Evolutionary conservation across 2,113 vertebrate genomes (phyloP).

Genomic region (Thunnus maccoyii): DNA sequence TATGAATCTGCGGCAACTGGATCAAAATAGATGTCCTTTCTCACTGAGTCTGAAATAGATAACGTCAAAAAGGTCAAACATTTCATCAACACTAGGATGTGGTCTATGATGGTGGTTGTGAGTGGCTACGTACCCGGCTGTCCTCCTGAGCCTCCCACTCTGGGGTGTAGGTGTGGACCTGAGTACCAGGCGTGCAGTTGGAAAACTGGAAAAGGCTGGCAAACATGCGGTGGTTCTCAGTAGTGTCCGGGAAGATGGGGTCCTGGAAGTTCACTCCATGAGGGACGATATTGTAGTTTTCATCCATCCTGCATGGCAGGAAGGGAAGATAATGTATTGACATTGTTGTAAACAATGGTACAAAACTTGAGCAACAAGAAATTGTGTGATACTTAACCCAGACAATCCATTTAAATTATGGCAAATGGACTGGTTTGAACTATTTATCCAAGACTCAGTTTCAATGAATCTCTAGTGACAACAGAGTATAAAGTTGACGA

Average conservation of each 20-base stretch:
- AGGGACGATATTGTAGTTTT: slow-evolving; percentile 89
- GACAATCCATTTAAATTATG: background rate
- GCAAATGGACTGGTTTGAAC: background rate
- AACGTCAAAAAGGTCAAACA: background rate
- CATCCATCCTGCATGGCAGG: slow-evolving; percentile 85
- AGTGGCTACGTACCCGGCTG: slow-evolving; percentile 81
- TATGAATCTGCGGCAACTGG: background rate
- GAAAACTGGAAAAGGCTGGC: slow-evolving; percentile 90
- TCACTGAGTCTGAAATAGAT: slow-evolving; percentile 15
- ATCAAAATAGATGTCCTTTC: slow-evolving; percentile 4
- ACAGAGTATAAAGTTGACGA: background rate
- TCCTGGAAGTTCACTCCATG: slow-evolving; percentile 91
- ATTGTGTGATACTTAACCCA: slow-evolving; percentile 1
- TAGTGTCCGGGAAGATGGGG: slow-evolving; percentile 86
- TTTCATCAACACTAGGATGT: background rate
- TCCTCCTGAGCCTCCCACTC: slow-evolving; percentile 90
- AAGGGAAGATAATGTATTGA: background rate
- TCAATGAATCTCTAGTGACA: background rate
- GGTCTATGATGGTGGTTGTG: background rate
- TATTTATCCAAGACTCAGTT: background rate
- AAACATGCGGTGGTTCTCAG: slow-evolving; percentile 87
- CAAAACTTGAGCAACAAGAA: background rate
- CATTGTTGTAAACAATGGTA: background rate
- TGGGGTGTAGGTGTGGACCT: slow-evolving; percentile 83
- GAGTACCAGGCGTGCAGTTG: slow-evolving; percentile 86